Evolutionary conservation across 2,888 invertebrate genomes (phyloP), one percentile per base, ranked within the genome.

Genomic region (Phasia obesa): DNA sequence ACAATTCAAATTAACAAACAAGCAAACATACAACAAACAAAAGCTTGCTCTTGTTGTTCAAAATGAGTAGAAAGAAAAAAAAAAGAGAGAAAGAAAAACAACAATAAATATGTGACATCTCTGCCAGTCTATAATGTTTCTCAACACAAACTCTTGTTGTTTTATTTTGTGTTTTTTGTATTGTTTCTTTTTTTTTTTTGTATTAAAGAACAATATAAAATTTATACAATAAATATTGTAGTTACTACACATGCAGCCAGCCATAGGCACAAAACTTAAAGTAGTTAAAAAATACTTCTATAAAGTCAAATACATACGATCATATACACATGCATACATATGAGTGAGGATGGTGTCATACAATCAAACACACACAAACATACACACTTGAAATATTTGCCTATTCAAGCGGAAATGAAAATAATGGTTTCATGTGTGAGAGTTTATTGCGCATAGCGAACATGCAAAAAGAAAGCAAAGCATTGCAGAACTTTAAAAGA

Each of bases 371-470:
- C 49, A 35, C 49, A 15, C 11, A 60, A 4, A 27, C 25, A 49
- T n/a, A 42, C 42, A 81, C 59, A 53, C 60, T 67, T 21, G 85
- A 80, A 85, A 85, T 84, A 86, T 84, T 87, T 86, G 86, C 85
- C 85, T 82, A 87, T 87, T 87, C 84, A 87, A 86, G 87, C 88
- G 88, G 88, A 89, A 87, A 88, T 70, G 87, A 85, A 86, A 87
- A 88, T 89, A 88, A 88, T 89, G 59, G 57, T 53, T 78, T 82
- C 69, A 73, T 77, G 62, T 77, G 55, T 53, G 17, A 60, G 53
- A 51, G 35, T 57, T 49, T 59, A 65, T 64, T 53, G 70, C 25
- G 23, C 47, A 42, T 23, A 62, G 47, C 53, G 76, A 49, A 60
- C 25, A 25, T 5, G 2, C n/a, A 11, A 51, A 53, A 25, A 15